Percentiles rank a stretch among this genome's conserved stretches.
Conservation (phyloP, 2,888 invertebrate genomes). For the Archaeoteleia sp. region DNA sequence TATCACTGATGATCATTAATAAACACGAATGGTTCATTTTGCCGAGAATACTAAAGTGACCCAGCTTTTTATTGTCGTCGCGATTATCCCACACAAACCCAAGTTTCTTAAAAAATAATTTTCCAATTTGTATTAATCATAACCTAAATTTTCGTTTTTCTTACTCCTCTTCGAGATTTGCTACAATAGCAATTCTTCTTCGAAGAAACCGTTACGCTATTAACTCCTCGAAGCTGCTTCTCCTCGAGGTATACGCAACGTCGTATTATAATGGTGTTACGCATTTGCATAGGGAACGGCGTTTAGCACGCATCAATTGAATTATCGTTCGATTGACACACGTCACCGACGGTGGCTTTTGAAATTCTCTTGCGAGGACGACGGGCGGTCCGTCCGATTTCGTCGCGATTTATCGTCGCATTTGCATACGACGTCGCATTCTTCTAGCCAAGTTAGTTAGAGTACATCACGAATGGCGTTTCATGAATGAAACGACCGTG, state of each 20-base stretch:
- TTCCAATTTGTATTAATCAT: not conserved
- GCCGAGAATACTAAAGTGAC: no score
- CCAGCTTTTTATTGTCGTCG: no score
- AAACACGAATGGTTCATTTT: no score
- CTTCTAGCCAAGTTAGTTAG: conserved; percentile 53
- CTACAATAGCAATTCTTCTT: conserved; percentile 29
- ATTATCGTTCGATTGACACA: conserved; percentile 69
- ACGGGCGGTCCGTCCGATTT: conserved; percentile 57
- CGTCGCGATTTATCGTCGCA: conserved; percentile 58
- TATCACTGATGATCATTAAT: no score
- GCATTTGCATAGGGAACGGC: conserved; percentile 72
- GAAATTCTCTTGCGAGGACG: conserved; percentile 58
- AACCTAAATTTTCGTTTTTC: conserved; percentile 16
- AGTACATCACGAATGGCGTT: conserved; percentile 43
- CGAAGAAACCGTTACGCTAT: conserved; percentile 57
- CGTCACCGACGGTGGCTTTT: conserved; percentile 67
- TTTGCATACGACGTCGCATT: conserved; percentile 65
- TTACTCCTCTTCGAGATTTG: not conserved
- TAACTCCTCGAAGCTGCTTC: no score
- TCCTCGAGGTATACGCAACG: conserved; percentile 39
- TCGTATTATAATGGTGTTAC: conserved; percentile 58
- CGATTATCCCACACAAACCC: no score
- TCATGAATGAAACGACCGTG: conserved; percentile 42
- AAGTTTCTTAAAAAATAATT: no score
- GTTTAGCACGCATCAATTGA: conserved; percentile 65